Conservation (phyloP, 2,113 vertebrate species). For the Scytalopus superciliaris region DNA sequence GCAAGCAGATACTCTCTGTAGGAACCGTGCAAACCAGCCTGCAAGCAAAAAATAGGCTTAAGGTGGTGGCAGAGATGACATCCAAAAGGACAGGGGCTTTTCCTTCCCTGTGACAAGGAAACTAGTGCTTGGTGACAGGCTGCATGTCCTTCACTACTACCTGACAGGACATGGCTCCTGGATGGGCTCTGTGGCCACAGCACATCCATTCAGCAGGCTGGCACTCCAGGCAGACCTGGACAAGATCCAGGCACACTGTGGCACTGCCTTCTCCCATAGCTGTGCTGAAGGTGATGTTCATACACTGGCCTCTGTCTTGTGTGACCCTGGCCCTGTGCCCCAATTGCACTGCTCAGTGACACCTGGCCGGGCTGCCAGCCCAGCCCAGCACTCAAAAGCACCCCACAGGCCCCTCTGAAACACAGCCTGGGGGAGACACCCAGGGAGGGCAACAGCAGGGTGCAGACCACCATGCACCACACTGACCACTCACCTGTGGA, state of each 20-base stretch:
- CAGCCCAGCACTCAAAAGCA: background rate
- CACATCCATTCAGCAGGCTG: background rate
- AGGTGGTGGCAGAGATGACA: background rate
- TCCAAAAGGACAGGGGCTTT: background rate
- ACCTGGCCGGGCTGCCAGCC: background rate
- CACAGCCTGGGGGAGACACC: rapidly evolving
- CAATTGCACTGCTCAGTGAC: background rate
- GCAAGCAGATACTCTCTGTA: background rate
- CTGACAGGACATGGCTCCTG: background rate
- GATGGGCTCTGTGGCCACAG: background rate
- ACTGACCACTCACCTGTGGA: rapidly evolving
- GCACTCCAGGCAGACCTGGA: background rate
- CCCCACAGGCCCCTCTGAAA: background rate
- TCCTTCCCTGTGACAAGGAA: background rate
- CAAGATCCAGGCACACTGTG: rapidly evolving
- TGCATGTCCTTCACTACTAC: background rate
- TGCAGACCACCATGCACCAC: background rate
- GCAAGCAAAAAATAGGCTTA: background rate
- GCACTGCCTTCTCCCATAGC: background rate
- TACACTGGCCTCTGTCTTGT: background rate
- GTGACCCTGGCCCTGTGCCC: rapidly evolving
- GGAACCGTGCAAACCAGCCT: background rate
- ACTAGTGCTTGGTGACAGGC: rapidly evolving
- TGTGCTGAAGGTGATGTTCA: rapidly evolving
- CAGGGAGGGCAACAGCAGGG: background rate